These are phyloP conservation scores for Pyrgilauda ruficollis DNA, from an alignment of 2,113 vertebrate species.

Conservation along the genomic window DNA sequence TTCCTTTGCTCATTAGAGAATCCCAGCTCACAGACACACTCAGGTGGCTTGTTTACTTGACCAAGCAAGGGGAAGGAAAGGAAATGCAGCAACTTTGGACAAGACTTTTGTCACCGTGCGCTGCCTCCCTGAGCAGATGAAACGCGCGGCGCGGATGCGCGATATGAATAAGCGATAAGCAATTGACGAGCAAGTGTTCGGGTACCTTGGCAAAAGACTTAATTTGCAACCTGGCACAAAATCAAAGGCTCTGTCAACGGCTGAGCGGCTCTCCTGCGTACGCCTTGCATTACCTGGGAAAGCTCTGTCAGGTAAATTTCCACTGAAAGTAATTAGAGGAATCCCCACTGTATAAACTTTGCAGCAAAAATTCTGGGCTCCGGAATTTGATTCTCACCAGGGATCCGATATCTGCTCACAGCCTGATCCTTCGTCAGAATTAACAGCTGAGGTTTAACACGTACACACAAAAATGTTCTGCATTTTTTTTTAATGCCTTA, in stretches of 20 bases:
- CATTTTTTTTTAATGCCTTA: conserved; percentile 35
- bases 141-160: neutral
- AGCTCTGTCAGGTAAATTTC: conserved; percentile 71
- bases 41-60: conserved; percentile 10
- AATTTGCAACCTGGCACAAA: conserved; percentile 73
- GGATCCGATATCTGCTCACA: conserved; percentile 52
- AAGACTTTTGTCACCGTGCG: neutral
- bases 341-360: conserved; percentile 62
- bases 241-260: conserved; percentile 71
- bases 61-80: neutral
- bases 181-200: conserved; percentile 43
- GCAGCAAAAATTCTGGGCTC: conserved; percentile 54
- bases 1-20: neutral
- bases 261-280: conserved; percentile 35
- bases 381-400: conserved; percentile 50
- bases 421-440: conserved; percentile 42
- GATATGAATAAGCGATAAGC: conserved; percentile 48
- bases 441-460: conserved; percentile 9
- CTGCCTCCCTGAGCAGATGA: conserved; percentile 22
- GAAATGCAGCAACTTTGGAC: neutral
- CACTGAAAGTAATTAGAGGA: conserved; percentile 77
- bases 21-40: neutral
- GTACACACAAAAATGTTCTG: neutral
- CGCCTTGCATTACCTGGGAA: conserved; percentile 59
- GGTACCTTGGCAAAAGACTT: conserved; percentile 70